Percentiles rank a stretch among this genome's conserved stretches.
These are phyloP conservation scores for Paracanthobrama guichenoti DNA, from an alignment of 2,113 vertebrate genomes.

Conservation along the genomic window DNA sequence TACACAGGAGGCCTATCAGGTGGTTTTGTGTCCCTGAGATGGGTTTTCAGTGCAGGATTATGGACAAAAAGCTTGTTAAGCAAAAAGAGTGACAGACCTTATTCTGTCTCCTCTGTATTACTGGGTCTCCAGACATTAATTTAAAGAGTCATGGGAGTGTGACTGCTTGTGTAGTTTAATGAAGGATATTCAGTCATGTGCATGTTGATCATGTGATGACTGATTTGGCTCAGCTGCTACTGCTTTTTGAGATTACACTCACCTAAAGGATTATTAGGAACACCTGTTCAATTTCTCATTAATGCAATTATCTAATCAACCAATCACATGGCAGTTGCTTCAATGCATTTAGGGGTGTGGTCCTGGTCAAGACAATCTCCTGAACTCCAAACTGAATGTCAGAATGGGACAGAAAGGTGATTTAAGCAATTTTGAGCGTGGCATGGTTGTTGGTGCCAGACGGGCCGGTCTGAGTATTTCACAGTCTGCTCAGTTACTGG, in stretches of 20 bases:
- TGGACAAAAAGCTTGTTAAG: background rate
- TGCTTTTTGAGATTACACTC: background rate
- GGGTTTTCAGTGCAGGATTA: background rate
- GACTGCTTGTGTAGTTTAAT: background rate
- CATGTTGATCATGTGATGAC: background rate
- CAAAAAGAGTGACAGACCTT: background rate
- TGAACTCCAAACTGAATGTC: too few relatives aligned
- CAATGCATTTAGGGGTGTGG: too few relatives aligned
- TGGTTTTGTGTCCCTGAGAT: background rate
- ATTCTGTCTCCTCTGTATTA: background rate
- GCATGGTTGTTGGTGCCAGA: too few relatives aligned
- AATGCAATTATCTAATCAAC: too few relatives aligned
- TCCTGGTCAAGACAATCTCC: too few relatives aligned
- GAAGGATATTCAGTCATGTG: background rate
- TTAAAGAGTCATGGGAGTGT: background rate
- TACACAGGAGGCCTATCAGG: background rate
- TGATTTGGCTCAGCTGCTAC: background rate
- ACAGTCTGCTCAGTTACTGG: too few relatives aligned
- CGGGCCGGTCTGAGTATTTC: too few relatives aligned
- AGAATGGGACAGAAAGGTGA: too few relatives aligned
- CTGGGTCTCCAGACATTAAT: background rate
- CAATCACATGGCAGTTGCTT: too few relatives aligned
- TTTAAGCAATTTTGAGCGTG: too few relatives aligned
- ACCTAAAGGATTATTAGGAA: too few relatives aligned
- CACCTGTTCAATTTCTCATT: too few relatives aligned